Percentiles rank a stretch among this genome's conserved stretches.
phyloP scores from a whole-genome alignment of 2,797 vertebrate genomes.

The Dromococcyx pavoninus region DNA sequence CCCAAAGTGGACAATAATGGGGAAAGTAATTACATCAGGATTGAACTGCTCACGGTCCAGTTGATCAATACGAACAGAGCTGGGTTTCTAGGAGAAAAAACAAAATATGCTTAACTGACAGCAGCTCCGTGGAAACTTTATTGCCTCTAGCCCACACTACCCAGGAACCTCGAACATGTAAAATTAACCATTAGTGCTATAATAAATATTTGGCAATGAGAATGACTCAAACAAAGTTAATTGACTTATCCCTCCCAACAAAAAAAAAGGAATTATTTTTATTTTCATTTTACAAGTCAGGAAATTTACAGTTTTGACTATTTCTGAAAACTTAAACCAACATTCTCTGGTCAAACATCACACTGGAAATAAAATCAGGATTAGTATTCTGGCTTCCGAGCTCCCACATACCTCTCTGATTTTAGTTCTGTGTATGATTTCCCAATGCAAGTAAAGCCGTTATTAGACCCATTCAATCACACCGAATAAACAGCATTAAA shows the following conservation, averaged over 20 bases:
- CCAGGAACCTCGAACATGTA: background rate
- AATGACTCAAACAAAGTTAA: background rate
- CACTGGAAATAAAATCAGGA: constrained; percentile 7
- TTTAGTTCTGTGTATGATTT: background rate
- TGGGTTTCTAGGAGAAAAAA: constrained; percentile 88
- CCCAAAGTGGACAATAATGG: constrained; percentile 98
- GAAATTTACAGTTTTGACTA: background rate
- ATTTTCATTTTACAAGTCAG: background rate
- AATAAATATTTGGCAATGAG: background rate
- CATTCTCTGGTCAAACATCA: background rate
- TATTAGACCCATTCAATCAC: constrained; percentile 46
- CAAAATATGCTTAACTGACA: constrained; percentile 18
- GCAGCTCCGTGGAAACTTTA: background rate
- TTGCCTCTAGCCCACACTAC: background rate
- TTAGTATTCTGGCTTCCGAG: background rate
- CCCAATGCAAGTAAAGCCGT: constrained; percentile 12
- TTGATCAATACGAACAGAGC: constrained; percentile 98
- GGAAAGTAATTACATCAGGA: constrained; percentile 97
- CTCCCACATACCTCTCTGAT: background rate
- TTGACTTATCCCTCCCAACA: rapidly evolving
- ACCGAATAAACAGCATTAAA: constrained; percentile 23
- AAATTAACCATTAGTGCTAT: background rate
- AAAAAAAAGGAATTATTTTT: background rate
- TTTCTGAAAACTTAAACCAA: background rate
- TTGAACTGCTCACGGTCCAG: constrained; percentile 98